Evolutionary conservation across 2,113 vertebrate species (phyloP).

Genomic region (Columbina picui): DNA sequence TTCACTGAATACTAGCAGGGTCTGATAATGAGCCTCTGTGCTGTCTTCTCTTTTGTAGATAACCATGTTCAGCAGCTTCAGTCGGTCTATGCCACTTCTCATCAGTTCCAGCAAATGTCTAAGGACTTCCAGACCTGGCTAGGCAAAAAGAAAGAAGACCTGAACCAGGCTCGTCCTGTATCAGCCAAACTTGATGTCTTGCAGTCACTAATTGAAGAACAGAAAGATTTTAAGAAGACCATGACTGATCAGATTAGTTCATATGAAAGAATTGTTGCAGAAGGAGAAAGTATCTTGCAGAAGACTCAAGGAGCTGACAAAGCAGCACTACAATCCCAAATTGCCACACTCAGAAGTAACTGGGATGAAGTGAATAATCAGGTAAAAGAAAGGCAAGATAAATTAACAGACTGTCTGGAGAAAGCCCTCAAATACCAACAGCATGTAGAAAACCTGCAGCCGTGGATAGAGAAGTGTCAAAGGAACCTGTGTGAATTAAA

Average conservation of each 20-base stretch:
- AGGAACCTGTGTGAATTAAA: conserved; percentile 75
- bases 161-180: conserved; percentile 74
- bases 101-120: conserved; percentile 94
- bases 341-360: conserved; percentile 80
- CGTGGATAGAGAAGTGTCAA: conserved; percentile 89
- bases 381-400: conserved; percentile 80
- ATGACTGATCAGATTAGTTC: conserved; percentile 77
- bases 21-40: conserved; percentile 5
- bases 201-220: conserved; percentile 82
- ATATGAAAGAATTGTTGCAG: conserved; percentile 84
- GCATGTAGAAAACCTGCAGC: conserved; percentile 81
- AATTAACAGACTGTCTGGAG: conserved; percentile 82
- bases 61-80: conserved; percentile 89
- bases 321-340: conserved; percentile 85
- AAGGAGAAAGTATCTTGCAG: conserved; percentile 90
- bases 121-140: conserved; percentile 93
- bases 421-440: conserved; percentile 87
- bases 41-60: conserved; percentile 75
- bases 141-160: conserved; percentile 83
- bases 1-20: neutral
- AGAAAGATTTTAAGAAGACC: conserved; percentile 78
- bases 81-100: conserved; percentile 88
- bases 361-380: conserved; percentile 91
- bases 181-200: conserved; percentile 85
- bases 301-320: conserved; percentile 91